Evolutionary conservation across 2,113 vertebrate species (phyloP), one percentile per base, ranked within the genome.

Genomic region (Notiomystis cincta): DNA sequence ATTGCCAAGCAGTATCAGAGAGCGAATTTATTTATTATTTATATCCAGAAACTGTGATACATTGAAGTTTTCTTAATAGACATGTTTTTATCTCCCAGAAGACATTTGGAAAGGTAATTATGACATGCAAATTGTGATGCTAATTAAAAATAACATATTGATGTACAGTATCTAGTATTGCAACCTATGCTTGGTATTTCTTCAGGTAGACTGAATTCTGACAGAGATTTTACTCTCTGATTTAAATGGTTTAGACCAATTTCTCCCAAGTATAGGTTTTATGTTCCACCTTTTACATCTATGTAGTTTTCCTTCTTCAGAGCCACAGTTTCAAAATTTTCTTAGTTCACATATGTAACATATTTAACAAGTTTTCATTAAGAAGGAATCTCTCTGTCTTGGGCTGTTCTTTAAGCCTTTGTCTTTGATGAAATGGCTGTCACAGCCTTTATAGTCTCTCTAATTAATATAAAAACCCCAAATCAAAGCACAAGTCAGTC

Each of bases 21-120:
- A 96, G 44, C 28, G 96, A 97, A 93, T 93, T 64, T 97, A 94
- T 96, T 97, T 96, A 95, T 78, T 78, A 61, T 61, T 69, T 61
- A 38, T 87, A 62, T 78, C 70, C 92, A 93, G 67, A 96, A 96
- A 94, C 47, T 69, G 35, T 86, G 80, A 96, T 92, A 90, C 58
- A 95, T 96, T 96, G 95, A 95, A 61, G 40, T 93, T 97, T 96
- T 91, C 66, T 97, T 97, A 97, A 95, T 93, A 93, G 42, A 72
- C 89, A 42, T 95, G 37, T 87, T 97, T 98, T 97, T 97, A 96
- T 97, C 92, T 98, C 76, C 82, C 78, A 50, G 94, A 97, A 97
- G 95, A 96, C 69, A 93, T 83, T 97, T 62, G 28, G 93, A 95
- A 96, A 97, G 73, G 82, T 97, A 98, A 98, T 97, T 97, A 97